Percentiles rank a stretch among this genome's conserved stretches.
phyloP scores from a whole-genome alignment of 2,888 invertebrate genomes.

The Lissocephala sabroskyi region DNA sequence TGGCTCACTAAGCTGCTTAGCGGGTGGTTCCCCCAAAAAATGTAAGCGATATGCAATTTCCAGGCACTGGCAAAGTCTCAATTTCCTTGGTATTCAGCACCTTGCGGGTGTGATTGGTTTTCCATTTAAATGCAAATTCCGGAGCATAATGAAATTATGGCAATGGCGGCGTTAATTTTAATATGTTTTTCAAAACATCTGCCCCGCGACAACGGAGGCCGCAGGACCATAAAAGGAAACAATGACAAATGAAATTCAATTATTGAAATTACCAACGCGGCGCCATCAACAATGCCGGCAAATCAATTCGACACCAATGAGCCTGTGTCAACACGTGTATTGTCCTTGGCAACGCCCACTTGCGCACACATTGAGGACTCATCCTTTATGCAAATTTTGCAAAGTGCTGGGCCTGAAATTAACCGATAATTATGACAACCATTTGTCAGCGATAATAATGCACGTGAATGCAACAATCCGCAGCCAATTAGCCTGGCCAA shows the following conservation, averaged over 20 bases:
- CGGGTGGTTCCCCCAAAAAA: no score
- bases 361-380: background rate
- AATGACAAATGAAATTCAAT: background rate
- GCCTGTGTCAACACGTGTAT: conserved; percentile 24
- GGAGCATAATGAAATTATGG: no score
- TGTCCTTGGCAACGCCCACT: conserved; percentile 1
- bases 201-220: no score
- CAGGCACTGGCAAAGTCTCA: no score
- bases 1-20: no score
- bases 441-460: conserved; percentile 54
- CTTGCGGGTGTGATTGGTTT: no score
- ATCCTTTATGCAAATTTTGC: background rate
- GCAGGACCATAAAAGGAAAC: background rate
- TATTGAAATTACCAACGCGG: conserved; percentile 11
- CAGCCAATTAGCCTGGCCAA: conserved; percentile 28
- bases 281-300: conserved; percentile 10
- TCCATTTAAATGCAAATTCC: no score
- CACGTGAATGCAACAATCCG: conserved; percentile 19
- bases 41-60: no score
- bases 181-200: no score
- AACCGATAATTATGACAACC: conserved; percentile 58
- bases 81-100: no score
- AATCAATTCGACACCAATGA: background rate
- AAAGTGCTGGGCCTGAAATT: conserved; percentile 52
- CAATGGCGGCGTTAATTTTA: no score